phyloP scores from a whole-genome alignment of 1,140 invertebrate species.

The Pogonomyrmex barbatus region DNA sequence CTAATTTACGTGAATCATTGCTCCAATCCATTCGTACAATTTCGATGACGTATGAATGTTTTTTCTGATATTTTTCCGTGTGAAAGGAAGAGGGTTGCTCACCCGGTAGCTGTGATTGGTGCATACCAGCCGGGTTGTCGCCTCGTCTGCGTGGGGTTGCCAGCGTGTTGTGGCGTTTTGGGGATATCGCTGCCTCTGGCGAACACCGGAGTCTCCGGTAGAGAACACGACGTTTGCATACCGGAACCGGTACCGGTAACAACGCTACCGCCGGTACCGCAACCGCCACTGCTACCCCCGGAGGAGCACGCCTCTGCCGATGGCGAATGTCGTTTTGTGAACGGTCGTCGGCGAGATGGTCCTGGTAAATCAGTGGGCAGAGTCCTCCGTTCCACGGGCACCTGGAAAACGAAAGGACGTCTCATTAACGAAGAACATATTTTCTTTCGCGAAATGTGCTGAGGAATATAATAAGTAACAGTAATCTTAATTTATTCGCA shows the following conservation, averaged over 20 bases:
- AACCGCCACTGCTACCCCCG: constrained; percentile 85
- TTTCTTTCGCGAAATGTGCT: background rate
- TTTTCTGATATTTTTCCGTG: background rate
- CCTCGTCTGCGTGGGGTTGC: constrained; percentile 82
- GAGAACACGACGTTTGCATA: constrained; percentile 92
- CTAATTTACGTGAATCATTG: background rate
- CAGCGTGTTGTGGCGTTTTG: constrained; percentile 89
- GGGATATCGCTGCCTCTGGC: constrained; percentile 92
- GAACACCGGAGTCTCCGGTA: constrained; percentile 94
- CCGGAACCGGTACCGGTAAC: constrained; percentile 81
- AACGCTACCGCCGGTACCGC: constrained; percentile 84
- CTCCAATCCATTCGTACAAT: background rate
- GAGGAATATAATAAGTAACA: background rate
- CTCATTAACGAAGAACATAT: background rate
- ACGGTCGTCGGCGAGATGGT: constrained; percentile 84
- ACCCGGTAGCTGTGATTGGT: constrained; percentile 84
- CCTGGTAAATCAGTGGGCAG: constrained; percentile 89
- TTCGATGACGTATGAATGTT: background rate
- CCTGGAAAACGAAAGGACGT: constrained; percentile 75
- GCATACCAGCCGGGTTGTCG: constrained; percentile 85
- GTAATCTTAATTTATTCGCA: background rate
- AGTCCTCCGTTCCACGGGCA: constrained; percentile 89
- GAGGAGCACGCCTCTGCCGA: constrained; percentile 85
- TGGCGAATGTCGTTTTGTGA: constrained; percentile 86
- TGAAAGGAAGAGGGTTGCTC: constrained; percentile 20